Base-by-base conservation (phyloP, 1,140 invertebrate species). In the Drosophila nebulosa region DNA sequence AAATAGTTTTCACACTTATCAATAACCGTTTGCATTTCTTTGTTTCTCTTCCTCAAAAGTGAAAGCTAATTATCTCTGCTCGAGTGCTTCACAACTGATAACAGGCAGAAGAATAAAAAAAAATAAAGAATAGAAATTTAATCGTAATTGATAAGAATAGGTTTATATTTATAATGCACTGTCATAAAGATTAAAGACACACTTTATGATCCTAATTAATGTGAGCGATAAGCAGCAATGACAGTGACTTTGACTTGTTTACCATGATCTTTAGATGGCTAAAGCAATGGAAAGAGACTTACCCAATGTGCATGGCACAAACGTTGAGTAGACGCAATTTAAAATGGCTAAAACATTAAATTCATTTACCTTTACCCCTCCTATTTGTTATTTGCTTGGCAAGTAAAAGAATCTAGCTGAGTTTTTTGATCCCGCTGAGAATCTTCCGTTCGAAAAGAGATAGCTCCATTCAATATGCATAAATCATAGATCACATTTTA, bases 141-240 rank as follows among this genome's bases (percentile, higher is more conserved):
- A 21, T 18, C 21, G 39, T 64, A 32, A 21, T 14, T 27, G 71
- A 74, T 74, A 74, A 74, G 70, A 30, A 74, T 56, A 42, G 51
- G 70, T 22, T 53, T 30, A 64, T 27, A 32, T 4, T 36, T 18
- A 74, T 59, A 65, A 50, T 65, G 53, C 65, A 55, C 73, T 73
- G 18, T 46, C 39, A 63, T 32, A 9, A 61, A 61, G 70, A 74
- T 56, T 56, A 60, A 39, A 21, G 7, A 32, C 24, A 63, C 32
- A 56, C 16, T 58, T 32, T 26, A 32, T 32, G 32, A 57, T 35
- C 52, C 18, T 57, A 22, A 71, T 72, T 70, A 71, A 73, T 55
- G 26, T 30, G 52, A 18, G 52, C 39, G 21, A 16, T 27, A 30
- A 36, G 52, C 18, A 59, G 9, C 18, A 46, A 7, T 46, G 39